A percentile compares a stretch with the other conserved stretches of the same genome.
Conservation (phyloP, 2,797 vertebrate species). For the Hypotaenidia philippensis region DNA sequence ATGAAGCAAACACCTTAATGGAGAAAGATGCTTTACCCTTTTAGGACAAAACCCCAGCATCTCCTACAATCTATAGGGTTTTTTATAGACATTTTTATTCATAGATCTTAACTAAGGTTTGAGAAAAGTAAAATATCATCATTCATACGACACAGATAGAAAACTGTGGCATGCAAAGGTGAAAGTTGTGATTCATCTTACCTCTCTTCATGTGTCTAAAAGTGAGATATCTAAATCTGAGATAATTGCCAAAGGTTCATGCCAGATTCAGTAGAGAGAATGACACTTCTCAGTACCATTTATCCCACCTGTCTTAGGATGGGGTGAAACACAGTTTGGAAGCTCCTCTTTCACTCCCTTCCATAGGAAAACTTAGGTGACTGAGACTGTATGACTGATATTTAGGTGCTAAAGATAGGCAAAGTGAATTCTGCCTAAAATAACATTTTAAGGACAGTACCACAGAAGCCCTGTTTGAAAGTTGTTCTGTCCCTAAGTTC, state of each 20-base stretch:
- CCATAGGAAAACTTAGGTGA: background rate
- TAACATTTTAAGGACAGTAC: background rate
- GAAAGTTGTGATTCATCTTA: constrained; percentile 23
- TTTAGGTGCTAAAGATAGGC: background rate
- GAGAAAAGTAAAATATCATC: constrained; percentile 10
- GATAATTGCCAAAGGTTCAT: constrained; percentile 15
- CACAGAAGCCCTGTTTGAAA: background rate
- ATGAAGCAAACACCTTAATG: background rate
- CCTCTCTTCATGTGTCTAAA: background rate
- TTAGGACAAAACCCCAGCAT: background rate
- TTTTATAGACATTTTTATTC: constrained; percentile 6
- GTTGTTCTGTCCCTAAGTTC: background rate
- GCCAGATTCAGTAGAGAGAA: background rate
- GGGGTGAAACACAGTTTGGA: background rate
- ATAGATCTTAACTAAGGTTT: background rate
- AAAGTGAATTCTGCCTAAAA: background rate
- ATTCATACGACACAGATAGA: background rate
- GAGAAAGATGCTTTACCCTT: background rate
- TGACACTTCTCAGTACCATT: background rate
- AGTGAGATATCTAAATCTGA: constrained; percentile 20
- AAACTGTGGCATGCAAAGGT: constrained; percentile 22
- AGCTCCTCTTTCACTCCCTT: background rate
- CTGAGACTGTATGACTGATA: background rate
- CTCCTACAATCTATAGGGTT: background rate
- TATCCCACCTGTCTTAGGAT: background rate